Evolutionary conservation across 2,113 vertebrate species (phyloP), one percentile per base, ranked within the genome.

Genomic region (Anguilla rostrata): DNA sequence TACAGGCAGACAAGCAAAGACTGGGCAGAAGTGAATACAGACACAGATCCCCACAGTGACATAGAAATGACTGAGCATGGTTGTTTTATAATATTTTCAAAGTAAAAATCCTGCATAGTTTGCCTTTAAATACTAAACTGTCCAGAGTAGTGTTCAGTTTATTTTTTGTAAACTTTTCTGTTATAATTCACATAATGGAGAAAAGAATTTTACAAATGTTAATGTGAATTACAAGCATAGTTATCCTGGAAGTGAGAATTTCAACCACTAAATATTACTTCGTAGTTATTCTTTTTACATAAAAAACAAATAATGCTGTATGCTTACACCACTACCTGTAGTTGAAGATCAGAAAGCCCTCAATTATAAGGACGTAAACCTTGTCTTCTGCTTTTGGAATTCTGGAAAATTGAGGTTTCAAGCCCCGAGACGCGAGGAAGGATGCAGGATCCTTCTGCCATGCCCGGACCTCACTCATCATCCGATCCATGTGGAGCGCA

Each of bases 301-400:
- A 56, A 56, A 22, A 63, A 63, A 16, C 8, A 63, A 63, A 63
- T 34, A 26, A 66, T 22, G 60, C 43, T n/a, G 29, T 57, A 86
- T 22, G 29, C 39, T 88, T 18, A 41, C 40, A 78, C 57, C 46
- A 94, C 93, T 97, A 99, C 98, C 95, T 95, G 89, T 98, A 95
- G 91, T 96, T 98, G 92, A 96, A 99, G 87, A 99, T 96, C 81
- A 99, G 97, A 92, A 99, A 99, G 40, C 98, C 98, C 93, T 99
- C 98, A 29, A 98, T 94, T 87, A 99, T 96, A 90, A 99, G 95
- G 90, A 98, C 92, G 85, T 90, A 92, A 84, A 95, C 84, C 20
- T 93, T 89, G 0, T 92, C 85, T 20, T 87, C 0, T 9, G 16
- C 88, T 90, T 86, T 84, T 6, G 83, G 39, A 4, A 3, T 18